phyloP scores from a whole-genome alignment of 2,888 invertebrate genomes.

The Apotomis turbidana region DNA sequence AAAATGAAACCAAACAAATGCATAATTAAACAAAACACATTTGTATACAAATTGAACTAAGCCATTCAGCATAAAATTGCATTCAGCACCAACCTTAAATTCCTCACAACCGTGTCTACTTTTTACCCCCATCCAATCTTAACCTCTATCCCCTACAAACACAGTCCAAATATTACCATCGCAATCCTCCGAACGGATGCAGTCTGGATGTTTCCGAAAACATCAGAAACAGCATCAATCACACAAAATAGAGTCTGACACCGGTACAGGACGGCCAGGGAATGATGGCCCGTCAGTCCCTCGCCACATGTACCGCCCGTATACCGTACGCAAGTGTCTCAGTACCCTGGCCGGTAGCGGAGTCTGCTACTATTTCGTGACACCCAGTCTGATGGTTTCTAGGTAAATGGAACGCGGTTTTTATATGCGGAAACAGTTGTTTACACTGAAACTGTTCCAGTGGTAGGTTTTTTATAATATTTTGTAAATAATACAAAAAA shows the following conservation, averaged over 20 bases:
- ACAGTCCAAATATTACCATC: background rate
- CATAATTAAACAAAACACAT: too few species aligned
- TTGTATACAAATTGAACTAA: too few species aligned
- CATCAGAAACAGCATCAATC: conserved; percentile 37
- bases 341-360: background rate
- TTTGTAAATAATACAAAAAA: too few species aligned
- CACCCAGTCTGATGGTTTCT: conserved; percentile 14
- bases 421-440: background rate
- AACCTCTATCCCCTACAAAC: background rate
- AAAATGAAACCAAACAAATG: too few species aligned
- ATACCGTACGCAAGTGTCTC: background rate
- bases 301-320: background rate
- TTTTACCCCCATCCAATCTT: background rate
- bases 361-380: conserved; percentile 31
- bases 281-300: background rate
- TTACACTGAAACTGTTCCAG: background rate
- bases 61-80: too few species aligned
- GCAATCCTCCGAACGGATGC: conserved; percentile 24
- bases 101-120: background rate
- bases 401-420: conserved; percentile 23
- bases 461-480: too few species aligned
- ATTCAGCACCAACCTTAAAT: background rate
- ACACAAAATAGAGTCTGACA: conserved; percentile 38
- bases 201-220: conserved; percentile 31
- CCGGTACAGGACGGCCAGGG: conserved; percentile 16